These are phyloP conservation scores for Steinernema carpocapsae DNA, from an alignment of 2,888 invertebrate genomes.

Conservation along the genomic window DNA sequence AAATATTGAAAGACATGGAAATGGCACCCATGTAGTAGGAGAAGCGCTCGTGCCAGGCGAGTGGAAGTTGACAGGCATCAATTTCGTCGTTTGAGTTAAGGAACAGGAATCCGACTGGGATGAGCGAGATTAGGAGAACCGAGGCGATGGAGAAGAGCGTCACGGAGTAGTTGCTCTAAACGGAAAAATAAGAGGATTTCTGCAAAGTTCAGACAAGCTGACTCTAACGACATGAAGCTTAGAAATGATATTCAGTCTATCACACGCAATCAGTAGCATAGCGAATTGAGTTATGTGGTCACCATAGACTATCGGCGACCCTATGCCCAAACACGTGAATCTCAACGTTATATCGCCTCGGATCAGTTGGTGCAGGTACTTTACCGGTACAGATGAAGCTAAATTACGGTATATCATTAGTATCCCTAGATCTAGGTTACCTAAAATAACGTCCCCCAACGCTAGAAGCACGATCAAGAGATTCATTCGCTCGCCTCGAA, in stretches of 20 bases:
- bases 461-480: background rate
- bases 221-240: background rate
- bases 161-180: too few species aligned
- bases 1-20: background rate
- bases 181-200: too few species aligned
- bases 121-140: background rate
- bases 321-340: background rate
- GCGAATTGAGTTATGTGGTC: conserved; percentile 7
- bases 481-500: background rate
- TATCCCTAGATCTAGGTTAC: too few species aligned
- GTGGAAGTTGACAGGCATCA: too few species aligned
- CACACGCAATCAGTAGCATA: background rate
- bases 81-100: background rate
- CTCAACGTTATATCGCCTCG: background rate
- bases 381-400: too few species aligned
- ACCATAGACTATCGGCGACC: background rate
- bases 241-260: background rate
- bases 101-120: conserved; percentile 3
- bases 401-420: too few species aligned
- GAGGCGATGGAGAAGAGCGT: background rate
- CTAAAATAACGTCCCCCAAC: background rate
- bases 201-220: too few species aligned
- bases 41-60: too few species aligned
- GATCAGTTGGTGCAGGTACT: background rate
- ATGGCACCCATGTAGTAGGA: background rate